Evolutionary conservation across 2,888 invertebrate species (phyloP), one percentile per base, ranked within the genome.

Genomic region (Platycnemis pennipes): DNA sequence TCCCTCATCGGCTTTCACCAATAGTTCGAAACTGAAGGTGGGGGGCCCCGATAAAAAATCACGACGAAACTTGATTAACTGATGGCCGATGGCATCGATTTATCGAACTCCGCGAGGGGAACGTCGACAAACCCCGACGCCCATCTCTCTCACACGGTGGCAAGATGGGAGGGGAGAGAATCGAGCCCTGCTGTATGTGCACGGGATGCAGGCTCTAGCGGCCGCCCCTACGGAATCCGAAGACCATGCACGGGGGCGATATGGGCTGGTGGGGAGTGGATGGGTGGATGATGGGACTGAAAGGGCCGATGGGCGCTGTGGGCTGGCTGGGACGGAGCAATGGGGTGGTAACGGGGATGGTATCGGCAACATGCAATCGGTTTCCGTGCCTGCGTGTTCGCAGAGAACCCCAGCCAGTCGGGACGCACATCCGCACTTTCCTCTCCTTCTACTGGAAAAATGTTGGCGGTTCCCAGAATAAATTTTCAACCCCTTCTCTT

Each of bases 31-130:
- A 77, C 31, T 77, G 77, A n/a, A n/a, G n/a, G n/a, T n/a, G n/a
- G n/a, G 37, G 31, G 31, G 13, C 37, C 13, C 77, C 77, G 77
- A 77, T 37, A 37, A 31, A 77, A 77, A 77, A 37, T 77, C 77
- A 26, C 77, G 77, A 77, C 77, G 37, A 77, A 77, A 77, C 77
- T 26, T 77, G 77, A 77, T 77, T 77, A 77, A 77, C 77, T 77
- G 77, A 77, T 77, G 77, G 77, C 37, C 77, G 37, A 77, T 37
- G 77, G 13, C 37, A 77, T 77, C 77, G 31, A 77, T 77, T 77
- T 77, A 77, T 77, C 77, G 77, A 26, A 37, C 77, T 77, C 37
- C 11, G 5, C 63, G 19, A 19, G n/a, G 63, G 1, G 63, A 2
- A n/a, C 63, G n/a, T 63, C 63, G 63, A 63, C n/a, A 26, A 77